A percentile compares a stretch with the other conserved stretches of the same genome.
Evolutionary conservation across 2,888 invertebrate species (phyloP).

Genomic region (Eueremaeus valkanovi): DNA sequence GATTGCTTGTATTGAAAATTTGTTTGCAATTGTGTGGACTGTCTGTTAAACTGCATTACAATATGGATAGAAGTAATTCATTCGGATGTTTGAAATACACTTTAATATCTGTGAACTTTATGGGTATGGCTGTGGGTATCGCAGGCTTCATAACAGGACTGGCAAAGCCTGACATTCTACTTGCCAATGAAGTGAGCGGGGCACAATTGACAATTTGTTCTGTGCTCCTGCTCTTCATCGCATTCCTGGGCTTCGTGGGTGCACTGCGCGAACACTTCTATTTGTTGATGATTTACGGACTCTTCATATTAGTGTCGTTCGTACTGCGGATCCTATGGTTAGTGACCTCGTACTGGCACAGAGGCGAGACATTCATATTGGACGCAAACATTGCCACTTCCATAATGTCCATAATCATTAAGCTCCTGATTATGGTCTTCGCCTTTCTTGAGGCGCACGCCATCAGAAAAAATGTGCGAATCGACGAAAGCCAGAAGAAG

Average conservation of each 20-base stretch:
- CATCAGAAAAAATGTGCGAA: not conserved
- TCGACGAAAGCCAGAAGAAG: not conserved
- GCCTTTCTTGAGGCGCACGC: conserved; percentile 31
- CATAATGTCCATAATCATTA: conserved; percentile 4
- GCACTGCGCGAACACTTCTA: conserved; percentile 30
- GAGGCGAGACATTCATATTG: conserved; percentile 31
- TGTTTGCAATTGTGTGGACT: not conserved
- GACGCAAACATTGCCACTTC: conserved; percentile 32
- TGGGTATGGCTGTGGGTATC: conserved; percentile 21
- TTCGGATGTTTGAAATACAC: conserved; percentile 36
- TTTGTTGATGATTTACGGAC: conserved; percentile 22
- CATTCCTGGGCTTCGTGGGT: conserved; percentile 31
- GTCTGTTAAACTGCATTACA: not conserved
- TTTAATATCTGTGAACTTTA: conserved; percentile 20
- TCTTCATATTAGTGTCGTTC: conserved; percentile 33
- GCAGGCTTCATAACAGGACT: conserved; percentile 35
- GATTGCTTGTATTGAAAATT: no score
- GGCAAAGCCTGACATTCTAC: not conserved
- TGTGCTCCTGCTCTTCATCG: conserved; percentile 11
- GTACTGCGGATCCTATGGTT: conserved; percentile 36
- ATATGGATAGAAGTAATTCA: conserved; percentile 40
- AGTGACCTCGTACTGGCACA: conserved; percentile 32
- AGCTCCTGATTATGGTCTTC: conserved; percentile 30
- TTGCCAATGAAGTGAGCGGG: conserved; percentile 9
- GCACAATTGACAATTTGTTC: conserved; percentile 17